Conservation (phyloP, 2,888 invertebrate species). For the Polydesmus complanatus region DNA sequence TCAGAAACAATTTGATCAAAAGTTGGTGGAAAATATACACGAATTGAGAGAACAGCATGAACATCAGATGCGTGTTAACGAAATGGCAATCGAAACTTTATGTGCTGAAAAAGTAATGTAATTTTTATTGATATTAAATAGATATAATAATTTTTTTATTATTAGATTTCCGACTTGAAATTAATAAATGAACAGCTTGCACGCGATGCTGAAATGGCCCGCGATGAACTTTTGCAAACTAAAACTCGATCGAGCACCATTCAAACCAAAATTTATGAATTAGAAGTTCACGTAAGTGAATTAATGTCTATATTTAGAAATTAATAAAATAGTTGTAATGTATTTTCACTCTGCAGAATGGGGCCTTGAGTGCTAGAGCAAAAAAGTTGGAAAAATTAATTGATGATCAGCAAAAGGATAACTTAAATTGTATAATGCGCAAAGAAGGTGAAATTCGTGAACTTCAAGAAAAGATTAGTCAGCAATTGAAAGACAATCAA, state of each 20-base stretch:
- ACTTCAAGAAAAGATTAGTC: conserved; percentile 70
- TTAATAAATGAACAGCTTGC: conserved; percentile 56
- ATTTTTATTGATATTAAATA: background rate
- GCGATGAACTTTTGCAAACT: conserved; percentile 65
- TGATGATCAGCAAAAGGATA: conserved; percentile 63
- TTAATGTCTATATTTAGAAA: background rate
- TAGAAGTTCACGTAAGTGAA: conserved; percentile 50
- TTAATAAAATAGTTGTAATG: background rate
- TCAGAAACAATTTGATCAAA: conserved; percentile 85
- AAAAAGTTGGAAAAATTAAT: conserved; percentile 71
- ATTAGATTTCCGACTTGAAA: conserved; percentile 57
- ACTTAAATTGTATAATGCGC: conserved; percentile 43
- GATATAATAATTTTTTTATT: conserved; percentile 7
- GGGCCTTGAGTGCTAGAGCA: conserved; percentile 44
- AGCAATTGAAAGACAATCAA: conserved; percentile 83
- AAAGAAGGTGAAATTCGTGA: conserved; percentile 64
- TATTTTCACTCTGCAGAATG: conserved; percentile 24
- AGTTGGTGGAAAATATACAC: conserved; percentile 76
- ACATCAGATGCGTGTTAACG: conserved; percentile 68
- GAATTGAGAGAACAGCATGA: conserved; percentile 89
- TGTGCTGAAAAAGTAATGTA: conserved; percentile 58
- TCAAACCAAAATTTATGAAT: conserved; percentile 53
- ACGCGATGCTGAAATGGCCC: conserved; percentile 53
- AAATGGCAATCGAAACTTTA: conserved; percentile 75
- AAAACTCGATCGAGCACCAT: conserved; percentile 62